Conservation (phyloP, 1,140 invertebrate species). For the Leptopilina boulardi region DNA sequence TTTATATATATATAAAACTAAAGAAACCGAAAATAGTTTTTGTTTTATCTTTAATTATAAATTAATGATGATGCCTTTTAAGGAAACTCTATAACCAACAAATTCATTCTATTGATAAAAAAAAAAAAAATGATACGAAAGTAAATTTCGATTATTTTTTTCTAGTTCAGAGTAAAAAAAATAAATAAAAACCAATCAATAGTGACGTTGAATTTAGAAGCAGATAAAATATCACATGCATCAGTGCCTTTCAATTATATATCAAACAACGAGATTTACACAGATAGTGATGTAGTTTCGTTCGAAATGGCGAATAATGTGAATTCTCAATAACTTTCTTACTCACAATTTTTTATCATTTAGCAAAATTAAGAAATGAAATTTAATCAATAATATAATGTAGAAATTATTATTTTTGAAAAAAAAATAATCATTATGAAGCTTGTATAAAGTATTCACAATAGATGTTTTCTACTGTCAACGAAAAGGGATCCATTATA, state of each 20-base stretch:
- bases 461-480: not conserved
- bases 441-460: not conserved
- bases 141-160: not conserved
- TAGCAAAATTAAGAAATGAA: not conserved
- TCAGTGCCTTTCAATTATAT: slow-evolving; percentile 7
- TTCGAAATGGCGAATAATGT: slow-evolving; percentile 26
- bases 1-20: not conserved
- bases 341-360: not conserved
- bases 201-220: not conserved
- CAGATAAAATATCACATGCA: not conserved
- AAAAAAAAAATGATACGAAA: not conserved
- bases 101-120: not conserved
- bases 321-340: slow-evolving; percentile 10
- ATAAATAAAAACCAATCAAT: too few species aligned
- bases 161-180: not conserved
- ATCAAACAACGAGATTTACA: slow-evolving; percentile 13
- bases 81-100: not conserved
- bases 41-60: not conserved
- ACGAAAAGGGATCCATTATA: not conserved
- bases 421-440: not conserved
- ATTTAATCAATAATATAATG: not conserved
- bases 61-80: not conserved
- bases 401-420: not conserved
- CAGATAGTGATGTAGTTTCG: not conserved
- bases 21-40: not conserved